phyloP scores from a whole-genome alignment of 2,888 invertebrate species.

The Theodoxus fluviatilis region DNA sequence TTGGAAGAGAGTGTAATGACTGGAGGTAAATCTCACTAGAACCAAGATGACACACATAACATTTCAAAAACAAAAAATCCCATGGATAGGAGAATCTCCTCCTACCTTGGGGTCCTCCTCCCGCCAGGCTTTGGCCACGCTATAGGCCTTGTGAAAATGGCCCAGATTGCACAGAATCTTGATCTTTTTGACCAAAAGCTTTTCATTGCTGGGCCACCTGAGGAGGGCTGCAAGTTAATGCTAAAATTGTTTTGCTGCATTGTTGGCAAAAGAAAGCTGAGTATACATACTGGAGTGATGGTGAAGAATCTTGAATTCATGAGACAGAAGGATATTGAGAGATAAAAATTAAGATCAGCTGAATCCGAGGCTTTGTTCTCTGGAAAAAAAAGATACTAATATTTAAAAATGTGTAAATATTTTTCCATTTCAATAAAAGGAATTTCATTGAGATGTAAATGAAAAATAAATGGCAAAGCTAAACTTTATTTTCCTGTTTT shows the following conservation, averaged over 20 bases:
- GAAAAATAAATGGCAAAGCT: background rate
- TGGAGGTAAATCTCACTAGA: no score
- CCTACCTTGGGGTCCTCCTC: conserved; percentile 52
- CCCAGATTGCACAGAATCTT: conserved; percentile 56
- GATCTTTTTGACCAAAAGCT: conserved; percentile 55
- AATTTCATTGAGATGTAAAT: background rate
- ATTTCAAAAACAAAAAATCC: background rate
- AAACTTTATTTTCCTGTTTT: background rate
- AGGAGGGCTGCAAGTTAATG: conserved; percentile 39
- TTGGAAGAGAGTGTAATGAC: no score
- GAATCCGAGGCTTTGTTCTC: no score
- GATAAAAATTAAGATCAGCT: background rate
- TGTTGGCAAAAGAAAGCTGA: no score
- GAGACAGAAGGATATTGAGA: background rate
- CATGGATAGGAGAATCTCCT: background rate
- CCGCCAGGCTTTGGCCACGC: conserved; percentile 50
- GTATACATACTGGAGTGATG: background rate
- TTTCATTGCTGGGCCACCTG: conserved; percentile 44
- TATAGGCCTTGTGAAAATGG: conserved; percentile 53
- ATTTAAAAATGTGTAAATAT: background rate
- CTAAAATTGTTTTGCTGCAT: background rate
- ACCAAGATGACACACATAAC: no score
- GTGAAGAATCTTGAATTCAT: background rate
- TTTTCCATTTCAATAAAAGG: background rate
- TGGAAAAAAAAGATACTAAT: conserved; percentile 14